phyloP scores from a whole-genome alignment of 2,888 invertebrate species.

The Auanema freiburgensis region DNA sequence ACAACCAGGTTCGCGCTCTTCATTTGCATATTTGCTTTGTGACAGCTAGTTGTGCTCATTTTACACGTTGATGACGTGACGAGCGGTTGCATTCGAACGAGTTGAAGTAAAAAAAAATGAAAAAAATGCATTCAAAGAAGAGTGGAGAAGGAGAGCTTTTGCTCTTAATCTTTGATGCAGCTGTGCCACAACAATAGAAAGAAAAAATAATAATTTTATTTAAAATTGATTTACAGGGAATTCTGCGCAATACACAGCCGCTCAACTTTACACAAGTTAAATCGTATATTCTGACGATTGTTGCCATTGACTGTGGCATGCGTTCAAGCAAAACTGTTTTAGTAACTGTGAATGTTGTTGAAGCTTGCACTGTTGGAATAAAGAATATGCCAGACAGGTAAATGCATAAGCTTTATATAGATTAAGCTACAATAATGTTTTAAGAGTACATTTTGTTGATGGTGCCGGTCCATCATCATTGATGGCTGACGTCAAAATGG shows the following conservation, averaged over 20 bases:
- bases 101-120: neutral
- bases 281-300: conserved; percentile 92
- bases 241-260: conserved; percentile 87
- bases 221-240: conserved; percentile 41
- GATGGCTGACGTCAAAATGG: neutral
- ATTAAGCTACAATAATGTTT: no score
- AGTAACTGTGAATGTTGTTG: conserved; percentile 90
- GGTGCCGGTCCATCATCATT: neutral
- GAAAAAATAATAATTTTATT: neutral
- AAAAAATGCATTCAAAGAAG: neutral
- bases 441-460: no score
- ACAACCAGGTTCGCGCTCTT: conserved; percentile 33
- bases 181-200: neutral
- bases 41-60: neutral
- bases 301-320: conserved; percentile 97
- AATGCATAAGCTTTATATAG: neutral
- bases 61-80: neutral
- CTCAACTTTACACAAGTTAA: conserved; percentile 88
- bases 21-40: neutral
- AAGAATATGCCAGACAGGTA: conserved; percentile 14
- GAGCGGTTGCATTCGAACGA: no score
- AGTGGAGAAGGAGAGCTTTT: conserved; percentile 1
- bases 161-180: neutral
- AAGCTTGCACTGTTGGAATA: conserved; percentile 64
- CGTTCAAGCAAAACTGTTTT: conserved; percentile 81